Evolutionary conservation across 2,113 vertebrate species (phyloP), one percentile per base, ranked within the genome.

Genomic region (Protobothrops flavoviridis): DNA sequence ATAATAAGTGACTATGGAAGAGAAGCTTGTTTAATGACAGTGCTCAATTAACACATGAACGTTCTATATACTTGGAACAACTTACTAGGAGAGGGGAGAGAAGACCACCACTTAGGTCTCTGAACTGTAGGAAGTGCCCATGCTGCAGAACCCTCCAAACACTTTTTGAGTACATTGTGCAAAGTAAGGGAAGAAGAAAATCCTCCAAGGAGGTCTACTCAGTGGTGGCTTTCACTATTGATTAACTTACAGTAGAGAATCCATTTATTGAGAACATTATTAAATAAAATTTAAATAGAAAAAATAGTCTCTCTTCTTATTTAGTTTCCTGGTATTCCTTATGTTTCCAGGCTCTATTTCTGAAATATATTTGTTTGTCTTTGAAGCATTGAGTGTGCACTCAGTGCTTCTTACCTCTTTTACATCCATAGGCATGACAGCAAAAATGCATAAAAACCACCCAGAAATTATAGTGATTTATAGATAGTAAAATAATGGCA

Each of bases 381-480:
- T 91, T 64, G 94, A 93, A 94, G 93, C 91, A 86, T 94, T 55
- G 95, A 69, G 93, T 26, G 87, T 95, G 23, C 87, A 93, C 81
- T 93, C 59, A 90, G 93, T 94, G 86, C 61, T 55, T 94, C 91
- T 91, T 95, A 88, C 90, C 95, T 69, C 29, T 69, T 96, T 96
- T 94, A 93, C 92, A 88, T 95, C 94, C 39, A 93, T 23, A 21
- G 0, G 12, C 89, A 85, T 64, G 53, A 39, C 61, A 88, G 33
- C 85, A 95, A 91, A 94, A 92, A 93, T 87, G 94, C 45, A 21
- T 92, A 95, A 93, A 94, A 94, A 92, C 90, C 91, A 97, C 95
- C 91, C 91, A 97, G 95, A 96, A 97, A 95, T 86, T 93, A 94
- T 95, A 97, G 94, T 97, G 96, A 97, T 98, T 97, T 97, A 95